Evolutionary conservation across 2,797 vertebrate genomes (phyloP), one percentile per base, ranked within the genome.

Genomic region (Liparis tanakae): DNA sequence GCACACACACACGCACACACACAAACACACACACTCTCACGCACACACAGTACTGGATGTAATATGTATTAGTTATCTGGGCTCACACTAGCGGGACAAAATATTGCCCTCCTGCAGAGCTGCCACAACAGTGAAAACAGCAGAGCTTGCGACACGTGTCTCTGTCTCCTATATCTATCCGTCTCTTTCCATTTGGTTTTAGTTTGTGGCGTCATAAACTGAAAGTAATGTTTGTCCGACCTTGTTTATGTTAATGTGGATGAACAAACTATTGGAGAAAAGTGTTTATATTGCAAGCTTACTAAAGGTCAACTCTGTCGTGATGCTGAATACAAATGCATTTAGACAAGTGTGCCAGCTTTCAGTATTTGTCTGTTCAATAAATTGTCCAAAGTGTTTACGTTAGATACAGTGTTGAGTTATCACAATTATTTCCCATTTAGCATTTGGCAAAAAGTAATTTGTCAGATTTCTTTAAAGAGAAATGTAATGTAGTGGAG

Each of bases 51-150:
- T 25, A 41, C 54, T 64, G 71, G 62, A 76, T 72, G 63, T 84
- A 82, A 82, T 69, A 82, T 83, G 72, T 82, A 81, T 88, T 74
- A 78, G 74, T 78, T 85, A 76, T 87, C 80, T 84, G 55, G 57
- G 50, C 41, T 86, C 72, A 75, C 61, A 78, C 72, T 36, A 59
- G 70, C 63, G 79, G 67, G 59, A 78, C 65, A 67, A 78, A 76
- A 83, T 83, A 79, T 80, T 72, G 68, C 66, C 58, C 60, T 66
- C 82, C 84, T 72, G 73, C 80, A 78, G 82, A 86, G 80, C 74
- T 83, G 73, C 73, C 79, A 83, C 69, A 76, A 72, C 72, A 85
- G 73, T 81, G 72, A 67, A 84, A 79, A 78, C 58, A 72, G 56
- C 76, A 2, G 12, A 41, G 65, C 72, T 73, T 79, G 70, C 74